phyloP scores from a whole-genome alignment of 2,797 vertebrate species.

The Numenius phaeopus region DNA sequence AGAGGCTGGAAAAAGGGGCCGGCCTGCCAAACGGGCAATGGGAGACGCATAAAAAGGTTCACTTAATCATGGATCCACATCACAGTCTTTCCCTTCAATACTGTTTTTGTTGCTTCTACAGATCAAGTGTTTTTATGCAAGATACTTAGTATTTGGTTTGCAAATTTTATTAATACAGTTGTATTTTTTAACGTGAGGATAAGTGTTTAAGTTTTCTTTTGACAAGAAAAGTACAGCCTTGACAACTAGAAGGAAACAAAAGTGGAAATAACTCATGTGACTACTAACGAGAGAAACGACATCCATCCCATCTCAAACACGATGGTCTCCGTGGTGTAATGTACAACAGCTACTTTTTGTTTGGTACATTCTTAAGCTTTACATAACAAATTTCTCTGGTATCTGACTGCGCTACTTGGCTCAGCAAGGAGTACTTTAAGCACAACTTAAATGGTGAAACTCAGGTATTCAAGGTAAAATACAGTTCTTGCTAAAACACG shows the following conservation, averaged over 20 bases:
- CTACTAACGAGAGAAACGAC: neutral
- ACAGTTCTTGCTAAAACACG: neutral
- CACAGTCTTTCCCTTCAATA: neutral
- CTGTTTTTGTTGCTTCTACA: neutral
- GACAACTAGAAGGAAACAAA: neutral
- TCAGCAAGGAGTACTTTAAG: neutral
- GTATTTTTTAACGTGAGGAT: neutral
- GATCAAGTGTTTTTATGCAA: neutral
- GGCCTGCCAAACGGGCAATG: neutral
- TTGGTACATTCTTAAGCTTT: neutral
- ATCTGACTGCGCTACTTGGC: neutral
- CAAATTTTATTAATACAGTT: neutral
- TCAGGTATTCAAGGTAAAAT: neutral
- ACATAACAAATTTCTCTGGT: neutral
- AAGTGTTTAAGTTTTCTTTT: neutral
- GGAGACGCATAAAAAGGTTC: neutral
- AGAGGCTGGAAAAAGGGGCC: neutral
- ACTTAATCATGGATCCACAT: neutral
- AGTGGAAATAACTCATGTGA: neutral
- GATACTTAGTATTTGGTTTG: neutral
- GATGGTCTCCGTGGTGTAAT: rapidly evolving
- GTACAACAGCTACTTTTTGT: neutral
- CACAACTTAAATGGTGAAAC: neutral
- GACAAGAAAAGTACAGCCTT: neutral
- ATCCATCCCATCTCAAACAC: neutral